Conservation (phyloP, 30 jellyfish, hydroid and myxozoan species). For the Hydra vulgaris region DNA sequence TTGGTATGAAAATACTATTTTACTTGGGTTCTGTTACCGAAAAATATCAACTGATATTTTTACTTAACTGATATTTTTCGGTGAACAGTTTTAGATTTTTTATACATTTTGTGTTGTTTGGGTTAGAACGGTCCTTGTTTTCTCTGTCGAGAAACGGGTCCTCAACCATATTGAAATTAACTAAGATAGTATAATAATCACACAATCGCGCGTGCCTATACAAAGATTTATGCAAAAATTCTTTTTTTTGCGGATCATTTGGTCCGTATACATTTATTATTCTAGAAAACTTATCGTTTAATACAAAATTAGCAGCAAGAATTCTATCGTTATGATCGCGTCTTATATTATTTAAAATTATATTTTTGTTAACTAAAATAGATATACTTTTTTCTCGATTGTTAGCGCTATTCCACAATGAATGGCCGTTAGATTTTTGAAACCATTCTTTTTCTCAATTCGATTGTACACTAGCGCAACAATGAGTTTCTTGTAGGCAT, state of each 20-base stretch:
- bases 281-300: not conserved
- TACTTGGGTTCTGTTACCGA: not conserved
- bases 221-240: not conserved
- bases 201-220: not conserved
- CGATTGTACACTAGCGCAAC: too few species aligned
- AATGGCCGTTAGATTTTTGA: not conserved
- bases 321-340: not conserved
- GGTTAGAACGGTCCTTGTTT: not conserved
- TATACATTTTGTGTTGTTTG: not conserved
- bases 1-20: too few species aligned
- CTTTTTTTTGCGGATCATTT: not conserved
- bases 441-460: not conserved
- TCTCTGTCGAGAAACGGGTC: not conserved
- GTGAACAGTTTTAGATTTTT: not conserved
- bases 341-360: too few species aligned
- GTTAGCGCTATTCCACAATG: not conserved
- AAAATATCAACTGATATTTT: too few species aligned
- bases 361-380: too few species aligned
- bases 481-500: not conserved
- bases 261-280: not conserved
- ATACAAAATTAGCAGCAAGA: not conserved
- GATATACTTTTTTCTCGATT: not conserved
- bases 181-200: not conserved
- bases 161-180: not conserved
- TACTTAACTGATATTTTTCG: not conserved